Conservation (phyloP, 1,140 invertebrate species). For the Anagrus nilaparvatae region DNA sequence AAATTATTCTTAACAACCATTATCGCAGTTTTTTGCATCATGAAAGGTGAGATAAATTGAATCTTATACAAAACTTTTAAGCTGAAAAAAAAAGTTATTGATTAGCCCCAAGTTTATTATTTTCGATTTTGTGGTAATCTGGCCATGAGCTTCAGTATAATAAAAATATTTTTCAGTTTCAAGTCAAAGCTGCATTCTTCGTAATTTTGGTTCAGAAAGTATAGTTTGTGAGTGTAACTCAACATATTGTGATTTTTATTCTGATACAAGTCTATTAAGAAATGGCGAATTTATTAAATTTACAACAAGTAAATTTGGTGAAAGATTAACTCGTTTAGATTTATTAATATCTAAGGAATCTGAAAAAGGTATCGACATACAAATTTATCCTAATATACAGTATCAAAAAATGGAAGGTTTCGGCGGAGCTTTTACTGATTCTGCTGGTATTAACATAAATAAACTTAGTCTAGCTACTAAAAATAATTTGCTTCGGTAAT, state of each 20-base stretch:
- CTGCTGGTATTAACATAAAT: conserved; percentile 66
- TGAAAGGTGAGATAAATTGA: too few relatives aligned
- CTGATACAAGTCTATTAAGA: conserved; percentile 35
- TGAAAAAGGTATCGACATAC: conserved; percentile 2
- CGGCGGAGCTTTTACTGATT: conserved; percentile 81
- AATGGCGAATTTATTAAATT: conserved; percentile 46
- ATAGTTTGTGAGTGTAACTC: conserved; percentile 80
- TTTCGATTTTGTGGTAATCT: too few relatives aligned
- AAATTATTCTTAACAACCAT: too few relatives aligned
- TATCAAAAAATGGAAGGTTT: conserved; percentile 65
- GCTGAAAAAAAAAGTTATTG: too few relatives aligned
- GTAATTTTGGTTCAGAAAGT: conserved; percentile 40
- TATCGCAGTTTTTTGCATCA: too few relatives aligned
- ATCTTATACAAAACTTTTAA: too few relatives aligned
- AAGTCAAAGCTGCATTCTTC: too few relatives aligned
- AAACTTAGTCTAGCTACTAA: conserved; percentile 46
- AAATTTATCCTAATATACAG: conserved; percentile 11
- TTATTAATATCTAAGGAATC: conserved; percentile 22
- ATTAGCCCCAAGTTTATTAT: too few relatives aligned
- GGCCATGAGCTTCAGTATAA: too few relatives aligned
- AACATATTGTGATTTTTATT: conserved; percentile 67
- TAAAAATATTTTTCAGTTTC: too few relatives aligned
- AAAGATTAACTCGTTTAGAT: conserved; percentile 34
- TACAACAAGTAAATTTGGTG: conserved; percentile 46
- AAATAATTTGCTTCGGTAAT: too few relatives aligned